Base-by-base conservation (phyloP, 2,888 invertebrate genomes). In the Idaea dimidiata region DNA sequence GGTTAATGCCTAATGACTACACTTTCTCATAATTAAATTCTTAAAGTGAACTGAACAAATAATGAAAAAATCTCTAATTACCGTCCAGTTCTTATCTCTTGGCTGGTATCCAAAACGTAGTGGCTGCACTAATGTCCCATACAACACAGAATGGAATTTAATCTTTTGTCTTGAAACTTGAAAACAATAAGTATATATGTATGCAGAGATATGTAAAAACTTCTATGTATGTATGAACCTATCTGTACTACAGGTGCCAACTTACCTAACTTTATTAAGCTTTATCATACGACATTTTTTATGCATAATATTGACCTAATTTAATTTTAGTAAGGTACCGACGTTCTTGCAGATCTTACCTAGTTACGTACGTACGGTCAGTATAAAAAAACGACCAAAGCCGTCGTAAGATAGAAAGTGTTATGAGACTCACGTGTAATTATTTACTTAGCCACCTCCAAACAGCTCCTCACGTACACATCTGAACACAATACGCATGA, bases 401-500 rank as follows among this genome's bases (percentile, higher is more conserved):
- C 43, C 7, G 43, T 43, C 43, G 43, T 43, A 43, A 43, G 43
- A 43, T 43, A 43, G 43, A 43, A 14, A 43, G 43, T 10, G 43
- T 43, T 43, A 43, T 43, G 43, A 43, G 43, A 14, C 43, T 43
- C 43, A 43, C 43, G 43, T 43, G 43, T 43, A 74, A 72, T 73
- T 75, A 77, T 73, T 73, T 64, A 74, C 61, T 54, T 59, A 63
- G 62, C 67, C 65, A 71, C 67, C 65, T 73, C 74, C 63, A 75
- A 67, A 69, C 70, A 72, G 66, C 70, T 73, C 59, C 75, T 75
- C 75, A 75, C 76, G 71, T 78, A 71, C 66, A 71, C 66, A 62
- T 67, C 62, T 69, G 70, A 66, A 67, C 72, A 72, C 68, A 68
- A 57, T 68, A 71, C 70, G 68, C 72, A 82, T 82, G 78, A 83